Base-by-base conservation (phyloP, 2,797 vertebrate genomes). In the Clarias platycephalus region DNA sequence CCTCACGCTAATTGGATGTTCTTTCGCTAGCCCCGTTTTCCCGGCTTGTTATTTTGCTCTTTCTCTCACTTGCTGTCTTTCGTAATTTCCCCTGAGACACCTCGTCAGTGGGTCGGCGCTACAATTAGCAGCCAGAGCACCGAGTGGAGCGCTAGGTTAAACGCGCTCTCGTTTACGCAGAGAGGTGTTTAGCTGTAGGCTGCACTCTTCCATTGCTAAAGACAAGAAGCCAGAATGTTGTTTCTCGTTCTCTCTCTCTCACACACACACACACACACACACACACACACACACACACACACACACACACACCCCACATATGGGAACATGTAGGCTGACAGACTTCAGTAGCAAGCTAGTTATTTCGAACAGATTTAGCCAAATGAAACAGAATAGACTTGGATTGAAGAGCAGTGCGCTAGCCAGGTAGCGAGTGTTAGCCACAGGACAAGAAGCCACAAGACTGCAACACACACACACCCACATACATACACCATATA, bases 31-130 rank as follows among this genome's bases (percentile, higher is more conserved):
- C 57, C 55, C 9, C 55, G 26, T 75, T 63, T 75, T 72, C 72
- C 26, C 44, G 20, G 57, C 57, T 77, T 10, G 28, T 76, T 58
- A 76, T 58, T 76, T 76, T 76, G 53, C 18, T 57, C 58, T 80
- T 68, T 34, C 81, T 79, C 24, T 57, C 37, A 7, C 34, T 60
- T 18, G 4, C 53, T 80, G n/a, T 72, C 20, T 49, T 62, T 37
- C 24, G 67, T 76, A 31, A 77, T 70, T 71, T 83, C 81, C 64
- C 81, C 16, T 0, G 83, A 77, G 74, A 78, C 10, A 72, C n/a
- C 62, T 55, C 62, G 62, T 76, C 82, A 57, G 40, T 26, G 71
- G 62, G 62, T 60, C 60, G 31, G 49, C 9, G 28, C 82, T 68
- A 67, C 75, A 60, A 78, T 78, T 84, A 78, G 75, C 58, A 58